Conservation (phyloP, 2,888 invertebrate species). For the Orchesellides sinensis region DNA sequence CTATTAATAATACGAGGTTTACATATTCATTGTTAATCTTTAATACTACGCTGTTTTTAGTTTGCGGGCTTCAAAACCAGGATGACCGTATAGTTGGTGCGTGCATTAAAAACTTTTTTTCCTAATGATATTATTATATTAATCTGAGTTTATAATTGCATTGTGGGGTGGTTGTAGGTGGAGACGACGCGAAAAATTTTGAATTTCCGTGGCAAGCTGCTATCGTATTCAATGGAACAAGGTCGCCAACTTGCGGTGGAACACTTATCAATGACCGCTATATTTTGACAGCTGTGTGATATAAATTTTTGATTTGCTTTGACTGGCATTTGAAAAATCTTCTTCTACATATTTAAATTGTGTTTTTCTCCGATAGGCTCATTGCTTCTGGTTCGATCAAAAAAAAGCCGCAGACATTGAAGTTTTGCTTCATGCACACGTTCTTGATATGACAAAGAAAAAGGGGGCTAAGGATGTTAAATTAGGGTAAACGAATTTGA, state of each 20-base stretch:
- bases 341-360: background rate
- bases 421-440: constrained; percentile 62
- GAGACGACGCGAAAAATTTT: constrained; percentile 64
- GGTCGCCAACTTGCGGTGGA: constrained; percentile 63
- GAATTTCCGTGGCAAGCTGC: constrained; percentile 73
- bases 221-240: constrained; percentile 62
- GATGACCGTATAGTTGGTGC: constrained; percentile 67
- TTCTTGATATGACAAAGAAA: constrained; percentile 59
- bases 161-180: constrained; percentile 27
- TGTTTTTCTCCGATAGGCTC: constrained; percentile 51
- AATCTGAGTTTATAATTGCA: background rate
- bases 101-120: no score
- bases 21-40: background rate
- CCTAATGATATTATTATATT: no score
- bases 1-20: no score
- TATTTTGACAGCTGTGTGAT: constrained; percentile 32
- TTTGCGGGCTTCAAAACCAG: constrained; percentile 68
- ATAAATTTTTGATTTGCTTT: background rate
- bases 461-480: constrained; percentile 42
- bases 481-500: constrained; percentile 28
- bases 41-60: constrained; percentile 22
- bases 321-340: background rate
- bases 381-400: constrained; percentile 66
- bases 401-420: constrained; percentile 50
- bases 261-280: constrained; percentile 36